These are phyloP conservation scores for Empis stercorea DNA, from an alignment of 2,888 invertebrate genomes.

Conservation along the genomic window DNA sequence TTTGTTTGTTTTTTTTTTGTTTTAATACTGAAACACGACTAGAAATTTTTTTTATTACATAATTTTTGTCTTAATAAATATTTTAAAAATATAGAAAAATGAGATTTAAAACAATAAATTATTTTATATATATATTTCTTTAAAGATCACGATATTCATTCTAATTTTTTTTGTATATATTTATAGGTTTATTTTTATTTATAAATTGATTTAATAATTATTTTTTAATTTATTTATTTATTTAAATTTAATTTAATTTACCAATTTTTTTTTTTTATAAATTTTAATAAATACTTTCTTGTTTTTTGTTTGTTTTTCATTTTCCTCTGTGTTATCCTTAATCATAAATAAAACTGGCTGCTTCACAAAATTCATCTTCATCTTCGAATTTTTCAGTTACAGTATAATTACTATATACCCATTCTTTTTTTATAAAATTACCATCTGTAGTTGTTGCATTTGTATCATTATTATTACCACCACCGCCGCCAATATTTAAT, in stretches of 20 bases:
- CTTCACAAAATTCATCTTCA: slow-evolving; percentile 33
- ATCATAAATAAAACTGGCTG: slow-evolving; percentile 34
- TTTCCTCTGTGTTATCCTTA: no score
- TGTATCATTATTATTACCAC: no score
- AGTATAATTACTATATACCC: slow-evolving; percentile 32
- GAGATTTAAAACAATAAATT: not conserved
- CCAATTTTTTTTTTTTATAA: not conserved
- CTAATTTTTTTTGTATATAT: not conserved
- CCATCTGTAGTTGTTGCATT: slow-evolving; percentile 25
- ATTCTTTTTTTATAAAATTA: slow-evolving; percentile 35
- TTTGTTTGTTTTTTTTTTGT: slow-evolving; percentile 15
- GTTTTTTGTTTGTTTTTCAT: no score
- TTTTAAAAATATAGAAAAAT: not conserved
- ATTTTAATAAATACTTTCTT: not conserved
- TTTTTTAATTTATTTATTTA: no score
- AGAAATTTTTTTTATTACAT: slow-evolving; percentile 23
- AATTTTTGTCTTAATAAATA: not conserved
- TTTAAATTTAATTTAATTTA: not conserved
- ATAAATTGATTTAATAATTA: not conserved
- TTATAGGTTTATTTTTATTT: not conserved
- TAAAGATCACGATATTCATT: not conserved
- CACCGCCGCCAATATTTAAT: no score
- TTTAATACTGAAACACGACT: slow-evolving; percentile 36
- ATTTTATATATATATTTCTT: not conserved
- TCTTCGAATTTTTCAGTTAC: slow-evolving; percentile 35